Evolutionary conservation across 2,113 vertebrate genomes (phyloP), one percentile per base, ranked within the genome.

Genomic region (Cebidichthys violaceus): DNA sequence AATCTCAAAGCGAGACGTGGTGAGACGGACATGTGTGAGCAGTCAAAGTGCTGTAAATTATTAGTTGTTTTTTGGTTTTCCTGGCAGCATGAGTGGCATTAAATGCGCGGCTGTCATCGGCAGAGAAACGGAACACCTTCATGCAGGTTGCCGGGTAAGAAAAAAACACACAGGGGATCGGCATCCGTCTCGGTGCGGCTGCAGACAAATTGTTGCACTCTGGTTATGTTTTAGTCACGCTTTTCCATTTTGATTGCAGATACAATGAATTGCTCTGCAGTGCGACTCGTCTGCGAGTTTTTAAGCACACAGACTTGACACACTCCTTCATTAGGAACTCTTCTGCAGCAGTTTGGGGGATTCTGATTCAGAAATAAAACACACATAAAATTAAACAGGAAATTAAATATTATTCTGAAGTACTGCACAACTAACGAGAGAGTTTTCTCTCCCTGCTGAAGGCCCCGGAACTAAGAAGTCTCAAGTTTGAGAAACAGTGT

Each of bases 221-320:
- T 55, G 37, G 13, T 70, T 35, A 17, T 31, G 71, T 65, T 29
- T 59, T 31, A 74, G 29, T 78, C 65, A 41, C 1, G 62, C 35
- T 54, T 82, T 81, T 68, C n/a, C 27, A 24, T 81, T 79, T 67
- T 74, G 52, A 88, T 90, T 66, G 45, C 72, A 60, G 45, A 67
- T 37, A 27, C 55, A 76, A 75, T 60, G 39, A 57, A 50, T 6
- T 60, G 15, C 54, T 41, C 31, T 50, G 37, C 70, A 65, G 68
- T 5, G n/a, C 27, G 27, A 47, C 52, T 45, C 1, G n/a, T 41
- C 35, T 39, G 17, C 3, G 37, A 43, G 41, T 4, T 73, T 47
- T 83, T 62, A 33, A 59, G 37, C 9, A 33, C 59, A 60, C 55
- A 29, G 47, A 64, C 70, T 15, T 5, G 3, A 57, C 5, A 45